These are phyloP conservation scores for Sipha flava DNA, from an alignment of 1,140 invertebrate species.

Conservation along the genomic window DNA sequence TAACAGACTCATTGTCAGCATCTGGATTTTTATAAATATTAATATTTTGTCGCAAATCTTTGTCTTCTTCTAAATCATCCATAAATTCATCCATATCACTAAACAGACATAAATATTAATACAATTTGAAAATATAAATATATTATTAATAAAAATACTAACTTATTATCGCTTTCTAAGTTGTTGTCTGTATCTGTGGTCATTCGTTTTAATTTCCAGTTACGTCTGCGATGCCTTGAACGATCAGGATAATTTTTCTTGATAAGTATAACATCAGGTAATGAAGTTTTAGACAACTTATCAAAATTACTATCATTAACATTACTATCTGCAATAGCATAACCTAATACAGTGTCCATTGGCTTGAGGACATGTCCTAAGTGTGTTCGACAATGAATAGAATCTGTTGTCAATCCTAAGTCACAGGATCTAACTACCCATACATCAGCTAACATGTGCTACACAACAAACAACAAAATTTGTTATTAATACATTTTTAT, in stretches of 20 bases:
- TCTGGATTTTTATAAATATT: conserved; percentile 72
- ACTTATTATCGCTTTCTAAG: conserved; percentile 58
- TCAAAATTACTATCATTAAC: conserved; percentile 85
- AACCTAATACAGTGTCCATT: conserved; percentile 84
- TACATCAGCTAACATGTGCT: conserved; percentile 84
- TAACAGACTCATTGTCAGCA: conserved; percentile 51
- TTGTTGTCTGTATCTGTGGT: conserved; percentile 55
- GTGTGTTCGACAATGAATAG: conserved; percentile 82
- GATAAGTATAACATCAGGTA: conserved; percentile 88
- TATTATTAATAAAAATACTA: conserved; percentile 41
- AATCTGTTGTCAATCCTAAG: conserved; percentile 72
- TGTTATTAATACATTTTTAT: too few species aligned
- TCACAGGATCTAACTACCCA: conserved; percentile 88
- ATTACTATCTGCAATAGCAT: conserved; percentile 80
- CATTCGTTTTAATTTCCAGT: conserved; percentile 90
- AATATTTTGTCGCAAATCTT: conserved; percentile 74
- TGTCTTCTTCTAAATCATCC: conserved; percentile 95
- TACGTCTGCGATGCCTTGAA: conserved; percentile 53
- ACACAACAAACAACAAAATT: too few species aligned
- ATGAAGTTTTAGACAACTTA: conserved; percentile 57
- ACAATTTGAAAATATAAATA: background rate
- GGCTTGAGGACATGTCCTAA: conserved; percentile 86
- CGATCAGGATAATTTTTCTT: conserved; percentile 84
- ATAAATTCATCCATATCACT: conserved; percentile 93
- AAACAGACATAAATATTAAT: conserved; percentile 18